A percentile compares a stretch with the other conserved stretches of the same genome.
Evolutionary conservation across 2,888 invertebrate genomes (phyloP).

Genomic region (Panopea generosa): DNA sequence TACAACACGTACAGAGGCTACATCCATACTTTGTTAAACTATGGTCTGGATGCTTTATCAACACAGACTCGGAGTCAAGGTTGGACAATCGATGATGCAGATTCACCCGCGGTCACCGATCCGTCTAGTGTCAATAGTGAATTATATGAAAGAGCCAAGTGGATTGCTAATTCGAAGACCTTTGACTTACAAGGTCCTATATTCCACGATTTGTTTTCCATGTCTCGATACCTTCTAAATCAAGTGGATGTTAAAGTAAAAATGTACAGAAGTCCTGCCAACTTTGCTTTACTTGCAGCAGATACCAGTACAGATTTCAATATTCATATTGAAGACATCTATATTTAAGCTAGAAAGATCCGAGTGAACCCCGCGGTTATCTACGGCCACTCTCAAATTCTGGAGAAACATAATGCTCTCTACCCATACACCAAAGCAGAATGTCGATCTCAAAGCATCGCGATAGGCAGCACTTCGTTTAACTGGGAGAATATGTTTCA

Average conservation of each 20-base stretch:
- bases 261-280: conserved; percentile 15
- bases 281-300: conserved; percentile 14
- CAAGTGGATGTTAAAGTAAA: conserved; percentile 33
- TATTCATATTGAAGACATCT: conserved; percentile 22
- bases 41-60: conserved; percentile 1
- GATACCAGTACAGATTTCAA: conserved; percentile 8
- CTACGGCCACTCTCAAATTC: conserved; percentile 26
- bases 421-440: conserved; percentile 35
- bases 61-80: background rate
- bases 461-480: conserved; percentile 35
- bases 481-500: conserved; percentile 44
- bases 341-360: conserved; percentile 19
- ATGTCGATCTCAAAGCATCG: conserved; percentile 30
- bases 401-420: conserved; percentile 29
- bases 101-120: conserved; percentile 5
- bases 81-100: background rate
- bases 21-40: conserved; percentile 1
- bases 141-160: conserved; percentile 10
- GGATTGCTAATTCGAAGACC: conserved; percentile 11
- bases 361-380: conserved; percentile 27
- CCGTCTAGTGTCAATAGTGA: too few species aligned
- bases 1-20: background rate
- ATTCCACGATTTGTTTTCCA: conserved; percentile 17
- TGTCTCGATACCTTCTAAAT: conserved; percentile 20
- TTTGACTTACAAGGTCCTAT: conserved; percentile 33